Base-by-base conservation (phyloP, 2,797 vertebrate genomes). In the Salmo trutta region DNA sequence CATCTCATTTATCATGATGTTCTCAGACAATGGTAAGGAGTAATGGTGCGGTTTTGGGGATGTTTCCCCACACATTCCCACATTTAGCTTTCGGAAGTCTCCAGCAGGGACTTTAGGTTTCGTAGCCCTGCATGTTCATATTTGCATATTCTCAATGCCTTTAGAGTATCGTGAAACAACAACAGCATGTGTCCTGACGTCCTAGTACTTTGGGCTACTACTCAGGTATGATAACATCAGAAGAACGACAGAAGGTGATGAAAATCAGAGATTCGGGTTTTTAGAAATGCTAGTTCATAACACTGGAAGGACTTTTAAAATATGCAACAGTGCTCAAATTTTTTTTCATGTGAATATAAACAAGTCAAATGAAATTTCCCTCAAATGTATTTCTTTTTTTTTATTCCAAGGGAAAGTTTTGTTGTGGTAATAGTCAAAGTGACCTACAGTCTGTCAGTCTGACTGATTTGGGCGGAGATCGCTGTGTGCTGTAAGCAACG, bases 391-490 rank as follows among this genome's bases (percentile, higher is more conserved):
- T 31, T 66, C 24, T 24, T 6, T 16, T 66, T 16, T 21, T 29
- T 6, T 12, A 27, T 5, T 12, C n/a, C 3, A 27, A 27, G 14
- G 27, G 12, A 27, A 66, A 66, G 27, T 16, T 67, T 67, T 6
- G 29, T 67, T 33, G 29, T 27, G 64, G 15, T 27, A 31, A 27
- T 10, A 29, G 27, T 68, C 75, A 82, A 82, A 77, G 85, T 87
- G 82, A 87, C 85, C 77, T 75, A 65, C 31, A 24, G 69, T 59
- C 29, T 33, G 24, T 17, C 27, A 7, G 21, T 33, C 64, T 51
- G 36, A 68, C 80, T 82, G 76, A 78, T 77, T 76, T 65, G 74
- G 73, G 56, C 76, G 27, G 66, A 74, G 77, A 77, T 73, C 74
- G 69, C 78, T 79, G 77, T 68, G n/a, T 59, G 19, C n/a, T 72